Conservation (phyloP, 1,140 invertebrate species). For the Halictus rubicundus region DNA sequence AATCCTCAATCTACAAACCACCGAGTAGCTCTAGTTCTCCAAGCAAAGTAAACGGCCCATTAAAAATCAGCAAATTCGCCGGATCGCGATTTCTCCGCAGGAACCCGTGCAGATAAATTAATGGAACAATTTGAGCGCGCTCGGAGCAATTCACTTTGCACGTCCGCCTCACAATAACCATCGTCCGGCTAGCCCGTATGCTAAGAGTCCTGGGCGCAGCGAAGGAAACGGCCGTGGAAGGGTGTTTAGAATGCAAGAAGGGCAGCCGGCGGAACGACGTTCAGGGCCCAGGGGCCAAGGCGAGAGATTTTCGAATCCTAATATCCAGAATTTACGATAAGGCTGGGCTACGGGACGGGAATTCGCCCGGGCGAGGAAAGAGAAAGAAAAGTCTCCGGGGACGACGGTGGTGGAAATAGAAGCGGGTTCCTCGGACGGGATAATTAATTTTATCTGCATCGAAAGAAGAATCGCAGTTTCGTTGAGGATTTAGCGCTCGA, state of each 20-base stretch:
- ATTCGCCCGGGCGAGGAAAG: background rate
- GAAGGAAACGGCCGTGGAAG: background rate
- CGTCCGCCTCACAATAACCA: background rate
- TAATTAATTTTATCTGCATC: conserved; percentile 62
- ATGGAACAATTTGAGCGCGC: no score
- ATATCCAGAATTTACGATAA: conserved; percentile 50
- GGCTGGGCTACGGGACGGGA: background rate
- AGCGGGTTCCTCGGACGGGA: conserved; percentile 36
- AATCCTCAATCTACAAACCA: no score
- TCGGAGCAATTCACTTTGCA: background rate
- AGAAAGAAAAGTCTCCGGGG: conserved; percentile 24
- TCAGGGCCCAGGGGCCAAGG: background rate
- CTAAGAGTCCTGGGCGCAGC: no score
- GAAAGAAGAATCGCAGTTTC: conserved; percentile 54
- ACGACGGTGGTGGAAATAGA: background rate
- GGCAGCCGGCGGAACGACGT: background rate
- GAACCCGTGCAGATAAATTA: no score
- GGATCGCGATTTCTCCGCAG: no score
- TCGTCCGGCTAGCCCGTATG: background rate
- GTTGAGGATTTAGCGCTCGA: conserved; percentile 40
- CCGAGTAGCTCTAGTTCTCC: no score
- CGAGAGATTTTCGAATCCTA: conserved; percentile 23
- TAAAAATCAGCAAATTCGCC: no score
- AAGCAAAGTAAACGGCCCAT: no score
- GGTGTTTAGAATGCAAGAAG: conserved; percentile 7